Conservation (phyloP, 2,113 vertebrate species). For the Menidia beryllina region DNA sequence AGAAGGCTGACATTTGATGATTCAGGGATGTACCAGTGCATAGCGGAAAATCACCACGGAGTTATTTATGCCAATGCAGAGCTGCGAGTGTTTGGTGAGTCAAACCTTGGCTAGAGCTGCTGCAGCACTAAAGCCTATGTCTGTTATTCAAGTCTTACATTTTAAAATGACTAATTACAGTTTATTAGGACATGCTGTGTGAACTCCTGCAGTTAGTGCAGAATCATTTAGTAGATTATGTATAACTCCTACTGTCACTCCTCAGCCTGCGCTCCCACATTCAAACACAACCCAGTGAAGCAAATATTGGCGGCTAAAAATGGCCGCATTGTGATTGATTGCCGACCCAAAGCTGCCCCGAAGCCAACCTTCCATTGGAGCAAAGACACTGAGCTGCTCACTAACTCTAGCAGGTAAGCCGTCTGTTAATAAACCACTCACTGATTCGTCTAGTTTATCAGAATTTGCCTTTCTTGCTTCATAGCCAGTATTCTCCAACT, state of each 20-base stretch:
- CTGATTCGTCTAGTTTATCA: not conserved
- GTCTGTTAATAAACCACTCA: no score
- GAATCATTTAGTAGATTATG: conserved; percentile 20
- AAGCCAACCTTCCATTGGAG: conserved; percentile 92
- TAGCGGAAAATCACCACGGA: conserved; percentile 91
- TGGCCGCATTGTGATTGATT: conserved; percentile 90
- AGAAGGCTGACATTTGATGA: conserved; percentile 86
- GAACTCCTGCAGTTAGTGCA: conserved; percentile 7
- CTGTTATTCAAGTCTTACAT: conserved; percentile 23
- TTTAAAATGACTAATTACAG: conserved; percentile 17
- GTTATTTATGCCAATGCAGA: conserved; percentile 93
- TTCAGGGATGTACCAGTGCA: conserved; percentile 97
- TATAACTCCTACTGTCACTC: conserved; percentile 39
- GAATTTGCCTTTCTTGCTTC: not conserved
- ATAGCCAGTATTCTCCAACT: conserved; percentile 14
- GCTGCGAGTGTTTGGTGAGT: conserved; percentile 93
- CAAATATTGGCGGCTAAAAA: conserved; percentile 89
- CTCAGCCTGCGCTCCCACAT: conserved; percentile 90
- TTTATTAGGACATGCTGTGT: conserved; percentile 21
- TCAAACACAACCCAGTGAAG: conserved; percentile 92
- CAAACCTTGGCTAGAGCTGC: conserved; percentile 1
- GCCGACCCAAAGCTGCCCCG: conserved; percentile 93
- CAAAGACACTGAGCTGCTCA: conserved; percentile 93
- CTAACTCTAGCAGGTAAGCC: conserved; percentile 89
- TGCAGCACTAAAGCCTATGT: conserved; percentile 5